A percentile compares a stretch with the other conserved stretches of the same genome.
These are phyloP conservation scores for Solea solea DNA, from an alignment of 2,113 vertebrate species.

Conservation along the genomic window DNA sequence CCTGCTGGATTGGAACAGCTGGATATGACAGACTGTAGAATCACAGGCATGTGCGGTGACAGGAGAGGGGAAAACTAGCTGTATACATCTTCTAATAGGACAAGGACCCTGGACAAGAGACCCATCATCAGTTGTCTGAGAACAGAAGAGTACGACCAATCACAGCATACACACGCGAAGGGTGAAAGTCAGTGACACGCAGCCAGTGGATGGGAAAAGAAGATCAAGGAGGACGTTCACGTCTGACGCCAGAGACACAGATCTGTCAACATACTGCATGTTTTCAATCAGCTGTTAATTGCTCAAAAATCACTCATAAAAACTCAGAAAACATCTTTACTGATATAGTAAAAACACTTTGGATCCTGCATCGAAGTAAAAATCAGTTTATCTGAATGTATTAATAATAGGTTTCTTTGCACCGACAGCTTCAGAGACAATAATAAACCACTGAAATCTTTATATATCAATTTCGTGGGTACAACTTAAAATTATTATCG, in stretches of 20 bases:
- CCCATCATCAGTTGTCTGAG: conserved; percentile 11
- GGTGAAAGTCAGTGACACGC: neutral
- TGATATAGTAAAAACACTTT: no score
- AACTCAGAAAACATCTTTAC: no score
- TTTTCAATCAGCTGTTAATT: neutral
- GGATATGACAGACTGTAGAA: neutral
- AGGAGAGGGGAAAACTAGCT: conserved; percentile 14
- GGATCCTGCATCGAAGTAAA: no score
- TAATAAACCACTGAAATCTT: no score
- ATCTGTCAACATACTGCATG: neutral
- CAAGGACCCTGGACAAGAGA: neutral
- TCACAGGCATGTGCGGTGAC: neutral
- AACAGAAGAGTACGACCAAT: neutral
- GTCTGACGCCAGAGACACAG: neutral
- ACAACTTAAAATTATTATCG: no score
- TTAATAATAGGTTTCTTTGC: no score
- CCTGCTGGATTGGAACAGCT: neutral
- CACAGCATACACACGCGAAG: neutral
- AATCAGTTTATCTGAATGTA: no score
- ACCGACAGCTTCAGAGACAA: no score
- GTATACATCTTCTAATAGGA: neutral
- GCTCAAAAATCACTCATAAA: no score
- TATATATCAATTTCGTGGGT: no score
- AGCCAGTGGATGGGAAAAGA: neutral
- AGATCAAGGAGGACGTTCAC: neutral